Evolutionary conservation across 2,888 invertebrate species (phyloP).

Genomic region (Brachyopa scutellaris): DNA sequence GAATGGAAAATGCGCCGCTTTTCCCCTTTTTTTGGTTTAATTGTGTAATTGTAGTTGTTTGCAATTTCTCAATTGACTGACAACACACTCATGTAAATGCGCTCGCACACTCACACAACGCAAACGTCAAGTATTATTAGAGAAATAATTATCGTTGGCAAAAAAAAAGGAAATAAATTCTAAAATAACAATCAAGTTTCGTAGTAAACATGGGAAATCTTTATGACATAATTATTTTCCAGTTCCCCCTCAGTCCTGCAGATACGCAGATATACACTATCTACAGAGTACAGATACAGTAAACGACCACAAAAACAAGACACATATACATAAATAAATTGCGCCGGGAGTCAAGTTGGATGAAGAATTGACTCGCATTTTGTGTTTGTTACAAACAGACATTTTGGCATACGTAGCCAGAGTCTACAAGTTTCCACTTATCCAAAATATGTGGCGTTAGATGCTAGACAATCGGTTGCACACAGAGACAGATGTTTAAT

Average conservation of each 20-base stretch:
- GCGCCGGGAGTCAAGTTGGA: conserved; percentile 6
- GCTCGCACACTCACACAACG: neutral
- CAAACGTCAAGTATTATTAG: conserved; percentile 28
- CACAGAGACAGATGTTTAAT: conserved; percentile 56
- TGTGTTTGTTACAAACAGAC: conserved; percentile 48
- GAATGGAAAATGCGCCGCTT: neutral
- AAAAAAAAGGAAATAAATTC: conserved; percentile 26
- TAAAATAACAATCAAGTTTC: conserved; percentile 40
- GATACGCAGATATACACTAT: neutral
- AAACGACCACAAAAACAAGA: too few relatives aligned
- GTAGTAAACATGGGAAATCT: conserved; percentile 39
- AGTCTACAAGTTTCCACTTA: conserved; percentile 65
- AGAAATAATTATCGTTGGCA: conserved; percentile 42
- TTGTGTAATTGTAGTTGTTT: conserved; percentile 69
- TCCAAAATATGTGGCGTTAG: conserved; percentile 63
- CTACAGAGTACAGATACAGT: too few relatives aligned
- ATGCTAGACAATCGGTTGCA: conserved; percentile 57
- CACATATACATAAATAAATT: too few relatives aligned
- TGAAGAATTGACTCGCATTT: conserved; percentile 29
- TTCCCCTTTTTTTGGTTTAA: conserved; percentile 7
- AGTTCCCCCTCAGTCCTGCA: conserved; percentile 5
- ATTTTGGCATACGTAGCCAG: conserved; percentile 44
- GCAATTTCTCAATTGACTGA: conserved; percentile 66
- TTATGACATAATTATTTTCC: conserved; percentile 38
- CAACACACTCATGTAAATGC: neutral